Base-by-base conservation (phyloP, 1,140 invertebrate genomes). In the Zaprionus nigranus region DNA sequence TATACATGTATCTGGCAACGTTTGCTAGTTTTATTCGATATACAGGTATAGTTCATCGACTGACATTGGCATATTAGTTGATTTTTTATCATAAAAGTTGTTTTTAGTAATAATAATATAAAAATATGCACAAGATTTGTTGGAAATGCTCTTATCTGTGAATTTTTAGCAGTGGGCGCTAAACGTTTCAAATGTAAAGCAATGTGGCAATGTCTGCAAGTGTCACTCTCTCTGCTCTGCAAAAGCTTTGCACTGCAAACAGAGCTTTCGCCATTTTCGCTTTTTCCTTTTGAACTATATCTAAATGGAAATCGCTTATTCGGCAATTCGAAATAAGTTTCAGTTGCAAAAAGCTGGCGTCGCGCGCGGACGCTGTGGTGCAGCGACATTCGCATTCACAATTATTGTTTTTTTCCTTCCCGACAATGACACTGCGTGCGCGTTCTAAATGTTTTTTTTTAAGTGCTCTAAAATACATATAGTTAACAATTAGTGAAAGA, bases 261-360 rank as follows among this genome's bases (percentile, higher is more conserved):
- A 28, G 12, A 28, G 66, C 72, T 75, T 75, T 46, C 30, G 24
- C 34, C n/a, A 17, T 22, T 63, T 58, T 59, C 51, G 65, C 49
- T 56, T 69, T 58, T 59, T 38, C 58, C 49, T 49, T 69, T 57
- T 56, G 11, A 62, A 58, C 59, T 70, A 53, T 75, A 75, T 63
- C 72, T 58, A 58, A 75, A 53, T 70, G 66, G 36, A 75, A 71
- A 70, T 28, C 53, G 67, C 59, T 59, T 71, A 6, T 71, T 58
- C 53, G 67, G 53, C 36, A 71, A 64, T 76, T 76, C 73, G 73
- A 76, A 71, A 26, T 71, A 30, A 64, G 73, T 76, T 76, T 76
- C 66, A 76, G 74, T 76, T 65, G 61, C 74, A 72, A 76, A 76
- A 76, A 73, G 74, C 74, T 66, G 34, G 61, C 62, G 57, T 65